These are phyloP conservation scores for Drosophila pruinosa DNA, from an alignment of 1,140 invertebrate species.

Conservation along the genomic window DNA sequence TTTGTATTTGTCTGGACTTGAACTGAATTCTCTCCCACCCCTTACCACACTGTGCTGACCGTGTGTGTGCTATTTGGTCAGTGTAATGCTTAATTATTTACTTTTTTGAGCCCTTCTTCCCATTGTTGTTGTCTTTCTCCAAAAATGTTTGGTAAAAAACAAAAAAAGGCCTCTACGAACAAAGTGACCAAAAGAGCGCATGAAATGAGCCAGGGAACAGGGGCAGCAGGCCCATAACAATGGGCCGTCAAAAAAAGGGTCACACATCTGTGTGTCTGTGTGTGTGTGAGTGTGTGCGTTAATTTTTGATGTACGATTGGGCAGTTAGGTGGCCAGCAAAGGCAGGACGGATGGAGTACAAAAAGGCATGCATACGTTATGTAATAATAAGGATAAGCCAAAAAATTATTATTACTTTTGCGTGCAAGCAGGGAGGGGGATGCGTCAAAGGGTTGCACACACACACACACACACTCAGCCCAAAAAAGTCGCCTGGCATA, in stretches of 20 bases:
- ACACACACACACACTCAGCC: neutral
- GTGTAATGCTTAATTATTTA: conserved; percentile 82
- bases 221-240: conserved; percentile 44
- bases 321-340: conserved; percentile 19
- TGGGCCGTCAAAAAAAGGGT: conserved; percentile 70
- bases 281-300: conserved; percentile 55
- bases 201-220: neutral
- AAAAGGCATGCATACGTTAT: conserved; percentile 82
- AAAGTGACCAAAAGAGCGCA: conserved; percentile 65
- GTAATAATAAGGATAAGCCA: conserved; percentile 83
- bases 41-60: neutral
- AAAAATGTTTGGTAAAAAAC: conserved; percentile 29
- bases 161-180: conserved; percentile 68
- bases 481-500: conserved; percentile 1
- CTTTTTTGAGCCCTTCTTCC: conserved; percentile 34
- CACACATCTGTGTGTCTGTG: conserved; percentile 49
- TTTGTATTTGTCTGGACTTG: conserved; percentile 71
- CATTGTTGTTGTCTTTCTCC: conserved; percentile 27
- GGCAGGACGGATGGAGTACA: neutral
- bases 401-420: conserved; percentile 83
- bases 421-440: neutral
- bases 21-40: neutral
- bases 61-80: conserved; percentile 70
- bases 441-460: neutral
- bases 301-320: conserved; percentile 82